Conservation (phyloP, 2,888 invertebrate genomes). For the Apoda limacodes region DNA sequence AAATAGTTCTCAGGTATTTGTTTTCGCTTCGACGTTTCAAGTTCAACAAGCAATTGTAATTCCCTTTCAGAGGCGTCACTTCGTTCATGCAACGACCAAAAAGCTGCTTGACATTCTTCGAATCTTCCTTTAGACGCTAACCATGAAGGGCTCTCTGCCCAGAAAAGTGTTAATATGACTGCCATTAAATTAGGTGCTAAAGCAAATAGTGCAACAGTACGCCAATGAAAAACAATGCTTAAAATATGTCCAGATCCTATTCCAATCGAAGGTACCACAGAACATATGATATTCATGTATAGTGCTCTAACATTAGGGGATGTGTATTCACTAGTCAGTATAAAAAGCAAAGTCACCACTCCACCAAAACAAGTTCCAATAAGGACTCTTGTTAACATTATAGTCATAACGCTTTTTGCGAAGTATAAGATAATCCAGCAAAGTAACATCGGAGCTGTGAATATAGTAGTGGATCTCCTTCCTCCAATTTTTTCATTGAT, state of each 20-base stretch:
- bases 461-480: slow-evolving; percentile 13
- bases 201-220: slow-evolving; percentile 21
- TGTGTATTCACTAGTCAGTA: slow-evolving; percentile 22
- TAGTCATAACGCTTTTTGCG: slow-evolving; percentile 13
- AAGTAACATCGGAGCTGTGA: slow-evolving; percentile 15
- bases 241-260: slow-evolving; percentile 19
- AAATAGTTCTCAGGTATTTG: slow-evolving; percentile 1
- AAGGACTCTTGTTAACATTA: slow-evolving; percentile 21
- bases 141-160: slow-evolving; percentile 25
- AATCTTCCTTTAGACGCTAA: slow-evolving; percentile 25
- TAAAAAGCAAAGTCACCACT: slow-evolving; percentile 15
- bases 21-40: slow-evolving; percentile 8
- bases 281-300: slow-evolving; percentile 15
- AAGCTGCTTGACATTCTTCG: slow-evolving; percentile 20
- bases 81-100: slow-evolving; percentile 17
- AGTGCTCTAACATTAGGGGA: slow-evolving; percentile 20
- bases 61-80: slow-evolving; percentile 13
- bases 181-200: slow-evolving; percentile 19
- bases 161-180: slow-evolving; percentile 20
- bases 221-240: slow-evolving; percentile 22
- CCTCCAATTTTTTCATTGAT: slow-evolving; percentile 19
- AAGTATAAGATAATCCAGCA: slow-evolving; percentile 21
- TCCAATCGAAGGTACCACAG: slow-evolving; percentile 18
- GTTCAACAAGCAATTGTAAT: slow-evolving; percentile 12
- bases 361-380: slow-evolving; percentile 24